Evolutionary conservation across 2,888 invertebrate species (phyloP), one percentile per base, ranked within the genome.

Genomic region (Apamea anceps): DNA sequence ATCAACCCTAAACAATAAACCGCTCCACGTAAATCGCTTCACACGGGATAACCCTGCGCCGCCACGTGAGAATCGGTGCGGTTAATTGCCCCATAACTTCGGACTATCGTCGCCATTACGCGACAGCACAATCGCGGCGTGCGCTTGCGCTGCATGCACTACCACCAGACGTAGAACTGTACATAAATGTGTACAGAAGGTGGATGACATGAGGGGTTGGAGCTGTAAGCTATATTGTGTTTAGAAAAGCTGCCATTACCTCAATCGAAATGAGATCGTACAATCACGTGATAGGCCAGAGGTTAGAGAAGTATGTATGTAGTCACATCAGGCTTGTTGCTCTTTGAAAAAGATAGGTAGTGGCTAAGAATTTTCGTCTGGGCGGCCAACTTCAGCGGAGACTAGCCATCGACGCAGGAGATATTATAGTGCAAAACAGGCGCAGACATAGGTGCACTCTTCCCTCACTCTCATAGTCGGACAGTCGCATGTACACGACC

Each of bases 121-220:
- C 75, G 94, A 93, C 94, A 93, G 92, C 82, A 94, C 93, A 94
- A 94, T 93, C 91, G 93, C 82, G 76, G 71, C 86, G 88, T 88
- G 83, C 80, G 84, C 88, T 72, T 72, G 91, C 84, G 84, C 85
- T 65, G 85, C 80, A 68, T 84, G 81, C 79, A 51, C 82, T 65
- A 54, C 75, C 80, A 72, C 48, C 70, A 28, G n/a, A 48, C 10
- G 4, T 32, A 12, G 7, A 62, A 45, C 54, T 28, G 51, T 5
- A 28, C 45, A 60, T 65, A 67, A 60, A 75, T 51, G 42, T 76
- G 32, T 28, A 48, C 87, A 87, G 87, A 87, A 85, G 76, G 74
- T 37, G 57, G 45, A 82, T 48, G n/a, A 21, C 42, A 15, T 28
- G 25, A 57, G 37, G 32, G 51, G 15, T 70, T 7, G 51, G n/a